Conservation (phyloP, 1,140 invertebrate genomes). For the Aporrectodea caliginosa region DNA sequence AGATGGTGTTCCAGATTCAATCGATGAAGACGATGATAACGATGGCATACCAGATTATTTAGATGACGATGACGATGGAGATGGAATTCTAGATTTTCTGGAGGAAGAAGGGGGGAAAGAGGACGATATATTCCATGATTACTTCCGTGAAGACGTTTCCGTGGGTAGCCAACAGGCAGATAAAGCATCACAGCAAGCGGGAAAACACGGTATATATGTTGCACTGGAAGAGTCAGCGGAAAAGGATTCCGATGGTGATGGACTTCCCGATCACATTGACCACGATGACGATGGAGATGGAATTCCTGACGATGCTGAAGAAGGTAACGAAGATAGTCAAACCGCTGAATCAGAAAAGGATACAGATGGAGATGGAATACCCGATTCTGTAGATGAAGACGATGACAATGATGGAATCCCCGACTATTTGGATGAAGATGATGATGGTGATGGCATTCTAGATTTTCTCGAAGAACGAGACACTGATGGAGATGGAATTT, state of each 20-base stretch:
- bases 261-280: slow-evolving; percentile 12
- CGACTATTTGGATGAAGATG: slow-evolving; percentile 14
- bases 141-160: not conserved
- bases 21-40: slow-evolving; percentile 23
- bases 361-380: slow-evolving; percentile 28
- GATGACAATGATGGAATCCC: slow-evolving; percentile 17
- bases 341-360: not conserved
- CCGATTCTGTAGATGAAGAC: slow-evolving; percentile 28
- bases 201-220: not conserved
- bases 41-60: slow-evolving; percentile 19
- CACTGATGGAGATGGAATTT: slow-evolving; percentile 32
- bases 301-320: not conserved
- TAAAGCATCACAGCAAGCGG: not conserved
- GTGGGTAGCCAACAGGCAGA: not conserved
- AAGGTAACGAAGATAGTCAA: not conserved
- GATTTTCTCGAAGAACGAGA: not conserved
- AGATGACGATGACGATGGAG: slow-evolving; percentile 30
- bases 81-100: slow-evolving; percentile 32
- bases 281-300: slow-evolving; percentile 34
- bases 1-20: slow-evolving; percentile 21
- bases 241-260: slow-evolving; percentile 25
- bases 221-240: too few species aligned
- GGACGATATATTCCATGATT: not conserved
- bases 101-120: slow-evolving; percentile 19
- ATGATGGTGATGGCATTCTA: slow-evolving; percentile 27